These are phyloP conservation scores for Aplidium turbinatum DNA, from an alignment of 23 tunicate genomes.

Conservation along the genomic window DNA sequence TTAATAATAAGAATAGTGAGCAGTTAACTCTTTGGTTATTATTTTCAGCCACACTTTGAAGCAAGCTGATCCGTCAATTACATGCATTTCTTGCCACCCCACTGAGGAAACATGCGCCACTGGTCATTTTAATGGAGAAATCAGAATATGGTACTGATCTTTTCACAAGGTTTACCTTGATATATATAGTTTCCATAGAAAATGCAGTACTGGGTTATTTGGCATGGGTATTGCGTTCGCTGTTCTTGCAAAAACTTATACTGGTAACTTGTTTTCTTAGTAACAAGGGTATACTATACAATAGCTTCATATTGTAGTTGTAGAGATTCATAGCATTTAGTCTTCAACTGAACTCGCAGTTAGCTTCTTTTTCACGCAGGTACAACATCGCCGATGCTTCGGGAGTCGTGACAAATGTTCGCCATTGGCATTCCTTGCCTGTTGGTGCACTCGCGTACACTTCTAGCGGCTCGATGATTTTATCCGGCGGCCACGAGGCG, in stretches of 20 bases:
- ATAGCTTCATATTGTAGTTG: background rate
- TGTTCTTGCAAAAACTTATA: background rate
- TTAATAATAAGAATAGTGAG: too few species aligned
- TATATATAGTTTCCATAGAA: background rate
- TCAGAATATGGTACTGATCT: constrained; percentile 64
- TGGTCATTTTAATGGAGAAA: constrained; percentile 70
- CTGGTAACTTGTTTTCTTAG: too few species aligned
- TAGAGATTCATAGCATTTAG: background rate
- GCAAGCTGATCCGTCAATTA: constrained; percentile 29
- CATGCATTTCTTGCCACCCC: constrained; percentile 77
- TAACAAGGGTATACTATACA: too few species aligned
- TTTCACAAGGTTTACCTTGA: too few species aligned
- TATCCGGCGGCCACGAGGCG: constrained; percentile 78
- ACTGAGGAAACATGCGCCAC: constrained; percentile 46
- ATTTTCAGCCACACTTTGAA: constrained; percentile 13
- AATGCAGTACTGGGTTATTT: background rate
- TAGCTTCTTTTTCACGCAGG: constrained; percentile 8
- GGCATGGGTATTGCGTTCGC: background rate
- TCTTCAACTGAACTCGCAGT: background rate
- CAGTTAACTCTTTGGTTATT: too few species aligned
- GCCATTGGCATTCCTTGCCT: constrained; percentile 78
- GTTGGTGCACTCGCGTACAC: constrained; percentile 45
- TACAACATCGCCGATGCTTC: constrained; percentile 20
- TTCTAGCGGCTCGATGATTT: constrained; percentile 51
- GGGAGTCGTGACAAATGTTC: background rate